Evolutionary conservation across 1,140 invertebrate genomes (phyloP), one percentile per base, ranked within the genome.

Genomic region (Papilio polyxenes): DNA sequence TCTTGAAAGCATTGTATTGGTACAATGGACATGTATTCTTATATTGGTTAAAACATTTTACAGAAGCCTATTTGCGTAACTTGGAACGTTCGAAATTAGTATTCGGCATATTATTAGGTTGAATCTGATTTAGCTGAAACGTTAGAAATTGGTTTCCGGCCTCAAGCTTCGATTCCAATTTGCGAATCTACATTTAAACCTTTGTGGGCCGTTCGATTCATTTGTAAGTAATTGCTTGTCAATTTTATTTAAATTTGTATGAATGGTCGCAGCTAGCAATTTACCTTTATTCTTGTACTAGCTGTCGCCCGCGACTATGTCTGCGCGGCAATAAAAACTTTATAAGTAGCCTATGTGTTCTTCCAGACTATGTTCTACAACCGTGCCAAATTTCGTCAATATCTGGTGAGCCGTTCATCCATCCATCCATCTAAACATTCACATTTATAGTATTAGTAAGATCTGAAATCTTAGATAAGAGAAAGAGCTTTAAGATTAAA

Each of bases 221-320:
- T 72, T 72, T 72, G 65, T 72, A 72, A 72, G 65, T 72, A 72
- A 72, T 72, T 72, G 65, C 65, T 72, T 72, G 65, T 72, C 65
- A 72, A 72, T 72, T 72, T 72, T 72, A 31, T 72, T 72, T 72
- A 72, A 72, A 72, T 72, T 72, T 72, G 31, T 72, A 37, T 31
- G 23, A 37, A 72, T 23, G 11, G 23, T 31, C 4, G 62, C 65
- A 7, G 11, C 23, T 13, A 37, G 11, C 23, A 72, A 37, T 72
- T 72, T 37, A 37, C 13, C 31, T 65, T 65, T 65, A 40, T 72
- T 72, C 31, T 72, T 40, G 13, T 44, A 44, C 23, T 31, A 31
- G 23, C 23, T 31, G 23, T 31, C 23, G 23, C 23, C 23, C 23
- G 23, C 23, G 23, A 31, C 23, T 31, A 31, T 31, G 23, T 31